phyloP scores from a whole-genome alignment of 2,797 vertebrate species.

The Uromys caudimaculatus region DNA sequence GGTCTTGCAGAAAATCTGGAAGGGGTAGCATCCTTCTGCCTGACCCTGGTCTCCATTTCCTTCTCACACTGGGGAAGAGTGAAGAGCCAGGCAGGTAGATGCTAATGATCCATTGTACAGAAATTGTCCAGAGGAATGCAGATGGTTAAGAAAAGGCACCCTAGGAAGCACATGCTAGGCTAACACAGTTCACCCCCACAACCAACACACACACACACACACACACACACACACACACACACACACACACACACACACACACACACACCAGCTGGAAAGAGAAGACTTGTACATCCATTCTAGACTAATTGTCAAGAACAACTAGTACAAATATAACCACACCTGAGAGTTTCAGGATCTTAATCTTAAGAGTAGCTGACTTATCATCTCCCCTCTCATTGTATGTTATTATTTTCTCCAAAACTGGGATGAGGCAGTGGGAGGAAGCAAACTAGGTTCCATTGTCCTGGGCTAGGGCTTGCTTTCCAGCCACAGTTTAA shows the following conservation, averaged over 20 bases:
- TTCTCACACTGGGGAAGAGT: neutral
- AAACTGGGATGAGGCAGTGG: neutral
- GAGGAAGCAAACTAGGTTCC: neutral
- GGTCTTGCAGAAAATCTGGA: neutral
- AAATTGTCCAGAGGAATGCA: neutral
- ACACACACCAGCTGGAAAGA: too few species aligned
- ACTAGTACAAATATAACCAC: neutral
- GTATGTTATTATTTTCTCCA: neutral
- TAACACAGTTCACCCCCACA: neutral
- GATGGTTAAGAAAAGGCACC: neutral
- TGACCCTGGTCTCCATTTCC: neutral
- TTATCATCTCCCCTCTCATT: neutral
- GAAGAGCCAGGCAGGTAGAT: neutral
- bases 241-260: neutral
- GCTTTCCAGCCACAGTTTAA: neutral
- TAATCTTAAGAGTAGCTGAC: neutral
- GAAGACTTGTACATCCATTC: neutral
- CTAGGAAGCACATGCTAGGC: neutral
- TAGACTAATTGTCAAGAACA: neutral
- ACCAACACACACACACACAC: neutral
- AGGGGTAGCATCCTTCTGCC: neutral
- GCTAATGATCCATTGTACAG: neutral
- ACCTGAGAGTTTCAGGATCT: slow-evolving; percentile 8
- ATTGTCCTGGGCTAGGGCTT: neutral
- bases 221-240: neutral